A percentile compares a stretch with the other conserved stretches of the same genome.
Conservation (phyloP, 2,797 vertebrate species). For the Tauraco hartlaubi region DNA sequence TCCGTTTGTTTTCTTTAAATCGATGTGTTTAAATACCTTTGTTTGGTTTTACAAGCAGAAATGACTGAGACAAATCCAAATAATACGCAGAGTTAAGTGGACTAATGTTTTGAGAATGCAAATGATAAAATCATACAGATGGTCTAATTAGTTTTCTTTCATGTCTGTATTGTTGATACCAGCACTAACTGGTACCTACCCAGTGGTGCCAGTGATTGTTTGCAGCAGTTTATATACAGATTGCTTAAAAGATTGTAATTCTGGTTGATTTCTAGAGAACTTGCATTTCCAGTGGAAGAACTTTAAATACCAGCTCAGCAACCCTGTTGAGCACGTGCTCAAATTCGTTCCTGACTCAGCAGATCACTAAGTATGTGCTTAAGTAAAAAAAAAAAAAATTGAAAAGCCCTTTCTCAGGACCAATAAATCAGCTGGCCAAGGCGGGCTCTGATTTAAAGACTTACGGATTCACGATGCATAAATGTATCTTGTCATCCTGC, state of each 20-base stretch:
- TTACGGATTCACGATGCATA: fast-evolving
- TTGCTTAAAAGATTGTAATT: not conserved
- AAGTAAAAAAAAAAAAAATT: not conserved
- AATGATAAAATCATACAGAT: not conserved
- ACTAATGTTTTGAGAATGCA: not conserved
- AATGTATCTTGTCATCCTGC: not conserved
- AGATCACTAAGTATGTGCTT: not conserved
- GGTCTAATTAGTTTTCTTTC: not conserved
- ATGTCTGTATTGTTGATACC: not conserved
- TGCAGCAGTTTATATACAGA: not conserved
- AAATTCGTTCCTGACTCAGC: not conserved
- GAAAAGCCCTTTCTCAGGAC: not conserved
- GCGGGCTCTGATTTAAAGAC: no score
- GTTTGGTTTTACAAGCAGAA: not conserved
- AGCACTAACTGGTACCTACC: not conserved
- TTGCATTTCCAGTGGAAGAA: not conserved
- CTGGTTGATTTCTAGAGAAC: not conserved
- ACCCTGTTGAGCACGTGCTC: not conserved
- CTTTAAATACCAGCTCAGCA: not conserved
- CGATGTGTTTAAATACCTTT: not conserved
- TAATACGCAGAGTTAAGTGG: not conserved
- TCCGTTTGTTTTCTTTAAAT: not conserved
- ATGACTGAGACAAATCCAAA: not conserved
- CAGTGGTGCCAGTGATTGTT: not conserved
- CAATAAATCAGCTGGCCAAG: not conserved